Evolutionary conservation across 2,888 invertebrate genomes (phyloP).

Genomic region (Hybos culiciformis): DNA sequence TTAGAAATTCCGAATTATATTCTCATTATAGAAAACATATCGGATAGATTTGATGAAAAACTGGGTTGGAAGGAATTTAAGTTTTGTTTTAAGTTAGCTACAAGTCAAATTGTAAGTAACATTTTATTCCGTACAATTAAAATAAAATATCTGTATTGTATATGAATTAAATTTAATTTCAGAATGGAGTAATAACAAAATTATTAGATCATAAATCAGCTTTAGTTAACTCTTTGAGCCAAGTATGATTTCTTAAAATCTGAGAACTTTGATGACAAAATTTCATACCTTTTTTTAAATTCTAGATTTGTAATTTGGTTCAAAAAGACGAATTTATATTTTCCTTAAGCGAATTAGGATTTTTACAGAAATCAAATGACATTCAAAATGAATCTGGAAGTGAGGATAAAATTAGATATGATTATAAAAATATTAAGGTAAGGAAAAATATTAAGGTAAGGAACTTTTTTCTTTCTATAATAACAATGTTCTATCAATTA

Average conservation of each 20-base stretch:
- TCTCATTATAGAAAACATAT: slow-evolving; percentile 45
- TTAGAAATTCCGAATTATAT: slow-evolving; percentile 50
- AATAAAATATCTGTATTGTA: background rate
- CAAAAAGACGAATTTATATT: slow-evolving; percentile 48
- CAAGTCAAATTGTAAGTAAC: slow-evolving; percentile 50
- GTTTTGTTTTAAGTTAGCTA: slow-evolving; percentile 46
- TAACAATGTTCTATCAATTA: too few species aligned
- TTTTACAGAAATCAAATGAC: slow-evolving; percentile 35
- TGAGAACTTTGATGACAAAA: too few species aligned
- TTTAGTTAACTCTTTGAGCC: slow-evolving; percentile 38
- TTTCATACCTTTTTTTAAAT: background rate
- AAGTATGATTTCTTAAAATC: slow-evolving; percentile 24
- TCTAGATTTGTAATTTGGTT: slow-evolving; percentile 40
- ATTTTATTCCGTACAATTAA: background rate
- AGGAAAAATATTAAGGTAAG: background rate
- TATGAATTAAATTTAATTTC: slow-evolving; percentile 7
- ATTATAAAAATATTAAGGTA: slow-evolving; percentile 28
- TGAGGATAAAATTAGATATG: slow-evolving; percentile 20
- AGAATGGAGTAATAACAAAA: slow-evolving; percentile 41
- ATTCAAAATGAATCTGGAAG: slow-evolving; percentile 21
- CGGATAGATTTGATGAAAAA: slow-evolving; percentile 47
- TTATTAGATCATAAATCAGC: slow-evolving; percentile 38
- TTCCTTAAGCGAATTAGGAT: slow-evolving; percentile 42
- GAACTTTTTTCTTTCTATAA: too few species aligned
- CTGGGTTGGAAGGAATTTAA: slow-evolving; percentile 48